phyloP scores from a whole-genome alignment of 1,140 invertebrate genomes.

The Uloborus diversus region DNA sequence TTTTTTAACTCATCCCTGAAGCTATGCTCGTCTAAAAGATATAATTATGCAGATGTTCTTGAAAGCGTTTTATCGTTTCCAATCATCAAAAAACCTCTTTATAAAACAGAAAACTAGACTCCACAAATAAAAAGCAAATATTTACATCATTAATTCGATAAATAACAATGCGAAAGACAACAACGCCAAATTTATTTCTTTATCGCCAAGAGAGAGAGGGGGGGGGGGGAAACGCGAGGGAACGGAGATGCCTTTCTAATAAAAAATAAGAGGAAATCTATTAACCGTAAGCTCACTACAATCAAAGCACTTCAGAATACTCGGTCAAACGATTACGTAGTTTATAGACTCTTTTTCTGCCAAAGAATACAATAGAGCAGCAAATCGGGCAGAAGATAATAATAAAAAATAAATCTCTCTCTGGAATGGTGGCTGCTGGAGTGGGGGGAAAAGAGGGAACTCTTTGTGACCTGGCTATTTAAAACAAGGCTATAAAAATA shows the following conservation, averaged over 20 bases:
- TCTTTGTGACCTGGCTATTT: conserved; percentile 36
- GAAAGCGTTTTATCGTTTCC: no score
- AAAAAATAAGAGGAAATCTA: conserved; percentile 43
- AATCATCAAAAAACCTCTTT: no score
- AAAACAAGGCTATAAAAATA: conserved; percentile 38
- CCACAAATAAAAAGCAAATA: neutral
- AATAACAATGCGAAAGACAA: neutral
- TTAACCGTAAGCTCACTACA: conserved; percentile 27
- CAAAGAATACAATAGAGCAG: conserved; percentile 18
- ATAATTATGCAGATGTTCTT: no score
- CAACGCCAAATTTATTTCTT: neutral
- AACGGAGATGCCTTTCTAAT: no score
- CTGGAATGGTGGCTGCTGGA: neutral
- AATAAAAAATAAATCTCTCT: neutral
- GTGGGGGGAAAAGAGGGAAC: neutral
- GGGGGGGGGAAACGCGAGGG: neutral
- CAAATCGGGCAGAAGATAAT: neutral
- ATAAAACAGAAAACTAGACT: no score
- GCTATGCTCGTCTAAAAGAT: no score
- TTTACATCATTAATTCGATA: no score
- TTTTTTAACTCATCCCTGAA: no score
- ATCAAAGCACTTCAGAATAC: conserved; percentile 36
- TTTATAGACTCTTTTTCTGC: conserved; percentile 34
- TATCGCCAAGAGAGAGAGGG: neutral
- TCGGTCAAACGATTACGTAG: conserved; percentile 35